A percentile compares a stretch with the other conserved stretches of the same genome.
Evolutionary conservation across 2,113 vertebrate species (phyloP).

Genomic region (Okapia johnstoni): DNA sequence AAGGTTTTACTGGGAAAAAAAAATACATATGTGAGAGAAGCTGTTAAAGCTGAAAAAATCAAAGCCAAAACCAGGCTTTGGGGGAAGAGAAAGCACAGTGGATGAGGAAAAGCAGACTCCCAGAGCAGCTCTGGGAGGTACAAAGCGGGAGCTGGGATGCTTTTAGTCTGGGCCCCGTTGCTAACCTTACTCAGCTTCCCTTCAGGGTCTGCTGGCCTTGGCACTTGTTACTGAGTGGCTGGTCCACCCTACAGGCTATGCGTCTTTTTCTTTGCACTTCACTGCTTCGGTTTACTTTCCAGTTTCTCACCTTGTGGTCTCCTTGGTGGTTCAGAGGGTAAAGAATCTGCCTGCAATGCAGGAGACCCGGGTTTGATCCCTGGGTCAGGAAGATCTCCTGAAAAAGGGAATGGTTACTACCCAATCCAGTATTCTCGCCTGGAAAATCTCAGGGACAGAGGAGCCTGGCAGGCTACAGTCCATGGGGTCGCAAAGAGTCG

Average conservation of each 20-base stretch:
- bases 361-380: background rate
- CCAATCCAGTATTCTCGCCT: background rate
- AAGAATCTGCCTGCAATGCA: background rate
- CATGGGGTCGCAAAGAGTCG: background rate
- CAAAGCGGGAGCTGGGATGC: background rate
- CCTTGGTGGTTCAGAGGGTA: background rate
- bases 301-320: background rate
- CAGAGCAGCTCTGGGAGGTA: background rate
- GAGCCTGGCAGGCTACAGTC: background rate
- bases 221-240: background rate
- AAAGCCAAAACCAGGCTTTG: background rate
- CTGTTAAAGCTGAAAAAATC: background rate
- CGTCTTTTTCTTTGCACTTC: background rate
- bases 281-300: background rate
- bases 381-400: background rate
- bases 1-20: background rate
- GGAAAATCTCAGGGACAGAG: background rate
- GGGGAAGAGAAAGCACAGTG: background rate
- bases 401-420: background rate
- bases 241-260: background rate
- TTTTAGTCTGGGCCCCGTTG: fast-evolving
- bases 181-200: background rate
- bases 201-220: background rate
- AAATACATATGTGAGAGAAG: background rate
- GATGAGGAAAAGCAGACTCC: background rate